phyloP scores from a whole-genome alignment of 1,140 invertebrate species.

The Nomia melanderi region DNA sequence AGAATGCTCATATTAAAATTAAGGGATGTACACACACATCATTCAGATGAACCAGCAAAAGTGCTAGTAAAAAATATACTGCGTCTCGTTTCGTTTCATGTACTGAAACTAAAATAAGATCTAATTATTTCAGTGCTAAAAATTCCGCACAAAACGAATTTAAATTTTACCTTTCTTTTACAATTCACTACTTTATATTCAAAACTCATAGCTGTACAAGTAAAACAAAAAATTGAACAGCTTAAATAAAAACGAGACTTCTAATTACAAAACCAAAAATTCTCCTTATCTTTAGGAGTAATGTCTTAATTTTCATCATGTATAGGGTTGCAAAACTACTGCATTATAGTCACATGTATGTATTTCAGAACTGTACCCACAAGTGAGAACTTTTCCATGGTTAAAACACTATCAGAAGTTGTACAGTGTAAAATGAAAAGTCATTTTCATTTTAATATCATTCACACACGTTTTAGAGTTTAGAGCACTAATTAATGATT shows the following conservation, averaged over 20 bases:
- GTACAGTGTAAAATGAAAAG: constrained; percentile 35
- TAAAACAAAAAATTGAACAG: not conserved
- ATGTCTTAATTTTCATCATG: constrained; percentile 2
- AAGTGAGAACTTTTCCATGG: constrained; percentile 42
- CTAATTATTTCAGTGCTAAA: no score
- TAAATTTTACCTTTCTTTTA: no score
- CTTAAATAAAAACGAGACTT: not conserved
- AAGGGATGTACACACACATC: no score
- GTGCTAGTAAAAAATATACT: no score
- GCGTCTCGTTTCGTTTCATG: no score
- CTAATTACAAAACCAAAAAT: not conserved
- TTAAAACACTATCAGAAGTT: constrained; percentile 16
- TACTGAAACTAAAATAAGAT: no score
- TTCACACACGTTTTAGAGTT: not conserved
- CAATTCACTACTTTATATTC: no score
- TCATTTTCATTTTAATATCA: constrained; percentile 32
- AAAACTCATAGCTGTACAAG: no score
- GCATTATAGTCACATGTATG: constrained; percentile 42
- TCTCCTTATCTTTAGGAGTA: not conserved
- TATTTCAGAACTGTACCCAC: constrained; percentile 53
- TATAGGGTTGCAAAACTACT: constrained; percentile 31
- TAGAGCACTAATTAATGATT: not conserved
- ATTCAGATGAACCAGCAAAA: no score
- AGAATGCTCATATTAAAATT: no score
- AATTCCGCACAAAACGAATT: no score